Evolutionary conservation across 1,140 invertebrate genomes (phyloP), one percentile per base, ranked within the genome.

Genomic region (Zeugodacus cucurbitae): DNA sequence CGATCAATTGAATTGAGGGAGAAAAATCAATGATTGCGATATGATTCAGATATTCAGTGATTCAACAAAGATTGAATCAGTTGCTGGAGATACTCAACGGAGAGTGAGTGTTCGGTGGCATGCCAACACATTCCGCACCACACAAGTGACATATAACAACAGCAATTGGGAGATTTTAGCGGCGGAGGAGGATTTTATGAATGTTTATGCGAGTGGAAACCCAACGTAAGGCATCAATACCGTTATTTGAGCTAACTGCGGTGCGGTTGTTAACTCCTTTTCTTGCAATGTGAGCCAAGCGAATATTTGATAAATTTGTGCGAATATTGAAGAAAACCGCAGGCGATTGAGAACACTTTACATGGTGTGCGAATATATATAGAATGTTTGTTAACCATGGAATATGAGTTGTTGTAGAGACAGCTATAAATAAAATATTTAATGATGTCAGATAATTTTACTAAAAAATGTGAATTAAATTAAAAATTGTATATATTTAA

Each of bases 31-130:
- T 41, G 67, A 74, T 37, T 41, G 32, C 32, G 17, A 37, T 74
- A 74, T 74, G 67, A 74, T 41, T 37, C 67, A 74, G 32, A 74
- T 74, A 74, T 74, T 74, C 67, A 74, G 67, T 74, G 67, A 74
- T 22, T 37, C 67, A 74, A 74, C 32, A 74, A 74, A 74, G 67
- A 74, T 74, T 74, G 67, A 74, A 67, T 67, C 62, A 32, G 62
- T 32, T 67, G 62, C 29, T 17, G 4, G 62, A 67, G 62, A 32
- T 54, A 54, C 2, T 14, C 26, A 67, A 32, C 62, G n/a, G n/a
- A 62, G 22, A 26, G 59, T 11, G 22, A 26, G 22, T 29, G 26
- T 62, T 1, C 22, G 2, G 6, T 5, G 59, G 0, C 59, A 6
- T 14, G n/a, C 29, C 29, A 32, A 67, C 7, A 54, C 48, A 54